Evolutionary conservation across 2,888 invertebrate species (phyloP), one percentile per base, ranked within the genome.

Genomic region (Polia nebulosa): DNA sequence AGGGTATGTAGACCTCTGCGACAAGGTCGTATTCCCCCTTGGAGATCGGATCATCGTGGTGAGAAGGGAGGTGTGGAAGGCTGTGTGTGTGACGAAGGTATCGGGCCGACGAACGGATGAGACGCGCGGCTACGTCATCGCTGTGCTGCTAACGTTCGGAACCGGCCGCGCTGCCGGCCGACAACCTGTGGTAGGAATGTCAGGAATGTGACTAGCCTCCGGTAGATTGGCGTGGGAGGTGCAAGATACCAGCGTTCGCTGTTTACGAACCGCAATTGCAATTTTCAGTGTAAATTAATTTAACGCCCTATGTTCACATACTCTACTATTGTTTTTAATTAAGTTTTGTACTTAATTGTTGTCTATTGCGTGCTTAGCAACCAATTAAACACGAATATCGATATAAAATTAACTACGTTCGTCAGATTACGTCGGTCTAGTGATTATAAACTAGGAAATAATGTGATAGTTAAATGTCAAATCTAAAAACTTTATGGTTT

Each of bases 181-280:
- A 93, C 93, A 94, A 93, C 94, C 94, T 91, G 91, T 87, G 90
- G 87, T 89, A 91, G 91, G 82, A 90, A 95, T 94, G 94, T 89
- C 88, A 85, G 92, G 94, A 94, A 95, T 95, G 95, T 90, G 92
- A 92, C 90, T 92, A 92, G 90, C 89, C 87, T 89, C 88, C 92
- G 89, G 89, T 88, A 90, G 86, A 89, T 89, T 87, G 88, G 91
- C 92, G 94, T 93, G 92, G 94, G 94, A 92, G 92, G 93, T 89
- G 89, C 90, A 89, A 90, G 85, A 87, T 88, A 90, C 82, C 84
- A 83, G 81, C 84, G 85, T 82, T 83, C 77, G 87, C 86, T 86
- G 85, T 88, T 90, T 87, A 87, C 81, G 70, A 84, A 83, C 82
- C 85, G 87, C 87, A 88, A 83, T 88, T 87, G 89, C 91, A 85